phyloP scores from a whole-genome alignment of 2,888 invertebrate species.

The Phragmatobia fuliginosa region DNA sequence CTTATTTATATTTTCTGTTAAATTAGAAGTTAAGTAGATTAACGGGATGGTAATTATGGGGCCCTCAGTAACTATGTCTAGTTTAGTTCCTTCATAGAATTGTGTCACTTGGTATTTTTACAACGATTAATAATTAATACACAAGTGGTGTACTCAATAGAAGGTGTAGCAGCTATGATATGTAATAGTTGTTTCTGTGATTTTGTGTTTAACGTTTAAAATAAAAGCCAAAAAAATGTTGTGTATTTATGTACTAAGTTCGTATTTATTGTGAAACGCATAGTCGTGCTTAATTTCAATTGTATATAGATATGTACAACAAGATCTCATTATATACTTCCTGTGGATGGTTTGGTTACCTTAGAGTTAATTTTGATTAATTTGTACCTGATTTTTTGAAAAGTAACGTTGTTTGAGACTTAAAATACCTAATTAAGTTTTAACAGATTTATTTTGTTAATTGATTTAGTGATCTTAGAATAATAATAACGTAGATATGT shows the following conservation, averaged over 20 bases:
- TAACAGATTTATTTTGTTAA: constrained; percentile 80
- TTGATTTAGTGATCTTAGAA: constrained; percentile 66
- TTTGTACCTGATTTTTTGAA: constrained; percentile 84
- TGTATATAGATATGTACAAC: constrained; percentile 61
- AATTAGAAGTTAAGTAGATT: constrained; percentile 75
- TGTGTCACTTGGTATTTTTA: constrained; percentile 46
- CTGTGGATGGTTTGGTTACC: constrained; percentile 82
- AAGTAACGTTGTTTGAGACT: constrained; percentile 77
- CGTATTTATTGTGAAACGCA: constrained; percentile 62
- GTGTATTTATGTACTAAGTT: constrained; percentile 69
- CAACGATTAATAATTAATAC: constrained; percentile 45
- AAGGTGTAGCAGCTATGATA: constrained; percentile 60
- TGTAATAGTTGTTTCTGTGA: constrained; percentile 73
- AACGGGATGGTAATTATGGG: constrained; percentile 63
- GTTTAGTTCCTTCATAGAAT: constrained; percentile 48
- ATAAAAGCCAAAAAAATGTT: constrained; percentile 80
- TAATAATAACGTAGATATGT: constrained; percentile 67
- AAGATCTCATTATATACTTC: constrained; percentile 82
- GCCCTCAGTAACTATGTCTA: constrained; percentile 60
- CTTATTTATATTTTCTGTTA: constrained; percentile 85
- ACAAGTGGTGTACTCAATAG: constrained; percentile 50
- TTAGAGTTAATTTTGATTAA: constrained; percentile 81
- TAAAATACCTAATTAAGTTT: constrained; percentile 72
- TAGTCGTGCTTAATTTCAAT: constrained; percentile 56
- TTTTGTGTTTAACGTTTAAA: constrained; percentile 72